Percentiles rank a stretch among this genome's conserved stretches.
Evolutionary conservation across 2,113 vertebrate genomes (phyloP).

Genomic region (Pseudorasbora parva): DNA sequence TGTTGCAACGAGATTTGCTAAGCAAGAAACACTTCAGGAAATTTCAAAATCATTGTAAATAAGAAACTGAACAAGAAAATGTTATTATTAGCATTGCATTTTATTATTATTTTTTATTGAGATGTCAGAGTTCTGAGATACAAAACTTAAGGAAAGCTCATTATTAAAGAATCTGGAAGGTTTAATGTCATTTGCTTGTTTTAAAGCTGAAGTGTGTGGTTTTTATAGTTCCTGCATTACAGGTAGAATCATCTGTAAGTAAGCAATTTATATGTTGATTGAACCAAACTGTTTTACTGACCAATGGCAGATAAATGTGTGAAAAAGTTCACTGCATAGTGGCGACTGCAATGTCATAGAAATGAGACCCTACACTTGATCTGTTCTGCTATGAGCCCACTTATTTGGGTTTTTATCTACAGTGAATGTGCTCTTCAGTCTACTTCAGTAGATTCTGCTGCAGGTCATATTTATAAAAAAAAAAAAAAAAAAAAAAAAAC

Average conservation of each 20-base stretch:
- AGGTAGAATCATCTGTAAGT: background rate
- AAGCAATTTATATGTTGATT: background rate
- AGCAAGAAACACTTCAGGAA: background rate
- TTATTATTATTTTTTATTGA: conserved; percentile 26
- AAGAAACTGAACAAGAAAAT: background rate
- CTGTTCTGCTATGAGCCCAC: background rate
- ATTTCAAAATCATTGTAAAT: background rate
- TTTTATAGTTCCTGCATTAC: background rate
- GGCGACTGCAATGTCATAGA: background rate
- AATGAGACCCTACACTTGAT: background rate
- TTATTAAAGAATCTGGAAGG: background rate
- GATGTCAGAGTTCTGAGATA: background rate
- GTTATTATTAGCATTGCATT: conserved; percentile 26
- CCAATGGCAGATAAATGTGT: background rate
- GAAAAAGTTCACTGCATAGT: background rate
- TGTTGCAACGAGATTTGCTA: background rate
- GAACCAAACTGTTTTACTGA: background rate
- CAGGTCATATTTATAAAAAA: background rate
- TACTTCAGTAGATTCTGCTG: background rate
- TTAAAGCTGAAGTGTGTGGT: background rate
- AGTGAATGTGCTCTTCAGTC: background rate
- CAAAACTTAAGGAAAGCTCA: background rate
- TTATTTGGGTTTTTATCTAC: background rate
- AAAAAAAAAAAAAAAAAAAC: too few relatives aligned
- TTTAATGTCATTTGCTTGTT: background rate